Evolutionary conservation across 1,140 invertebrate species (phyloP).

Genomic region (Drosophila nigrodunni): DNA sequence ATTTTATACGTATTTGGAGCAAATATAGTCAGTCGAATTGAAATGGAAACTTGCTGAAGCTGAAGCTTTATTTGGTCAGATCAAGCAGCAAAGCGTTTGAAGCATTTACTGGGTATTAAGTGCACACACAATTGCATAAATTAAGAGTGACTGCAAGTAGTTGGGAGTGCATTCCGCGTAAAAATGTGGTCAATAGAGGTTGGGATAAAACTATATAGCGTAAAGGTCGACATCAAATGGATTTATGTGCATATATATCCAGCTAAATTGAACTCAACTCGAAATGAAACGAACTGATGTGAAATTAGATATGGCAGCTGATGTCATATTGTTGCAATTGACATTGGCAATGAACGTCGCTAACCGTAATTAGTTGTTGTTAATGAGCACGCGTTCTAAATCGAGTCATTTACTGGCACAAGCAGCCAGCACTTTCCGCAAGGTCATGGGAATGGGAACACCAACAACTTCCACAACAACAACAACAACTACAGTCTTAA

Average conservation of each 20-base stretch:
- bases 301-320: conserved; percentile 34
- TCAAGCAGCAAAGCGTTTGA: background rate
- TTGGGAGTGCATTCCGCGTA: conserved; percentile 51
- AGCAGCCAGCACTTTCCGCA: conserved; percentile 41
- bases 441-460: conserved; percentile 73
- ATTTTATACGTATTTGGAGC: conserved; percentile 1
- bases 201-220: background rate
- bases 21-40: background rate
- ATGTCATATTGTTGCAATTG: conserved; percentile 73
- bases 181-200: conserved; percentile 12
- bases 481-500: background rate
- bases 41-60: background rate
- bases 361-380: conserved; percentile 65
- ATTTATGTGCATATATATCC: conserved; percentile 26
- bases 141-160: conserved; percentile 50
- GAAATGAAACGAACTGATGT: conserved; percentile 20
- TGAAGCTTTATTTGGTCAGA: too few relatives aligned
- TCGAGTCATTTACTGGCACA: conserved; percentile 34
- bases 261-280: conserved; percentile 1
- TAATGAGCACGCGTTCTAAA: conserved; percentile 57
- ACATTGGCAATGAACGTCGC: conserved; percentile 75
- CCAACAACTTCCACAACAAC: conserved; percentile 8
- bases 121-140: conserved; percentile 58
- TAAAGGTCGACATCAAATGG: conserved; percentile 31
- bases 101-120: conserved; percentile 27